Percentiles rank a stretch among this genome's conserved stretches.
phyloP scores from a whole-genome alignment of 2,797 vertebrate genomes.

The Eurystomus glaucurus region DNA sequence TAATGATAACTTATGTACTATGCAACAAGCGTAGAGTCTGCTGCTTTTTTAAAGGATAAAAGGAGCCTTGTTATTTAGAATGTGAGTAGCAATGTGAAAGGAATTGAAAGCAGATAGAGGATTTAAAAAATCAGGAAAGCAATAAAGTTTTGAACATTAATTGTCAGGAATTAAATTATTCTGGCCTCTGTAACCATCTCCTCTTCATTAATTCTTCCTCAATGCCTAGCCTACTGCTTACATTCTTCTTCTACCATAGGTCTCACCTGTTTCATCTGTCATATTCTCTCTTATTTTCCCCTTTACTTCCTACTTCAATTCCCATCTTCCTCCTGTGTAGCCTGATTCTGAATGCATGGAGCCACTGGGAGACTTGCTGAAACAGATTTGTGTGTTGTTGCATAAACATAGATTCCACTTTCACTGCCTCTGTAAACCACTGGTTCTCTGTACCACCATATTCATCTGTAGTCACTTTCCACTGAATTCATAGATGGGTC shows the following conservation, averaged over 20 bases:
- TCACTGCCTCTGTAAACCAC: not conserved
- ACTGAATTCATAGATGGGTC: not conserved
- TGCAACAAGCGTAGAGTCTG: not conserved
- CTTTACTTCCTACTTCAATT: not conserved
- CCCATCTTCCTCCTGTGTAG: not conserved
- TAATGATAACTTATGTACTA: not conserved
- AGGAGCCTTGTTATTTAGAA: not conserved
- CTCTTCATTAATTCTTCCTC: not conserved
- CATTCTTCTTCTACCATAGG: not conserved
- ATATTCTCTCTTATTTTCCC: not conserved
- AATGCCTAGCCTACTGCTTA: not conserved
- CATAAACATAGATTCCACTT: not conserved
- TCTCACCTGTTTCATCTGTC: not conserved
- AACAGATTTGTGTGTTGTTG: not conserved
- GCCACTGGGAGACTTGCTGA: not conserved
- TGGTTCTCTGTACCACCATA: not conserved
- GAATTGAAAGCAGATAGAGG: not conserved
- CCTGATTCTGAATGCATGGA: not conserved
- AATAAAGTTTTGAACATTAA: not conserved
- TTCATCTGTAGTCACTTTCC: not conserved
- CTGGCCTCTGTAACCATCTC: not conserved
- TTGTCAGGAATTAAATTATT: not conserved
- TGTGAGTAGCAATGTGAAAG: not conserved
- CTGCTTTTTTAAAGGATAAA: not conserved
- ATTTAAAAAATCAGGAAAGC: not conserved